Conservation (phyloP, 2,797 vertebrate species). For the Acanthiza pusilla region DNA sequence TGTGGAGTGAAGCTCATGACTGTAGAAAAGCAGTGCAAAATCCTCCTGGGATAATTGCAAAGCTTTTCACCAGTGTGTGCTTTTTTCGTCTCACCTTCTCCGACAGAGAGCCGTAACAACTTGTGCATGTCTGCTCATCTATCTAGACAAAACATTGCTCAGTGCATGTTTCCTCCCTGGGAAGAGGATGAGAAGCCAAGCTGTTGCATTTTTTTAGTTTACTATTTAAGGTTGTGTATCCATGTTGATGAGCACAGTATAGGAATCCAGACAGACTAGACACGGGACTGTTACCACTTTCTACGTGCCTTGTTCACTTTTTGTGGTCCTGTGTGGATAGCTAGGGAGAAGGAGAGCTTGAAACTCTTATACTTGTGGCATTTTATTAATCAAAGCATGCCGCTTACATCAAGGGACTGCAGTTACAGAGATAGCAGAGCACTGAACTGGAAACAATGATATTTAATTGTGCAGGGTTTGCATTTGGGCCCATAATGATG, state of each 20-base stretch:
- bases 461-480: background rate
- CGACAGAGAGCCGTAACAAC: background rate
- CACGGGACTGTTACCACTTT: background rate
- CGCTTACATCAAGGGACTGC: background rate
- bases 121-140: conserved; percentile 7
- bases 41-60: background rate
- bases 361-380: background rate
- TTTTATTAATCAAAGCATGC: background rate
- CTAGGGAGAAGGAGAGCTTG: background rate
- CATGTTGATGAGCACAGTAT: background rate
- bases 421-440: background rate
- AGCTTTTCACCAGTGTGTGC: background rate
- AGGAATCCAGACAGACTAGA: background rate
- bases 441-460: background rate
- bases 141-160: conserved; percentile 43
- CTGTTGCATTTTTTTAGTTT: background rate
- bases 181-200: conserved; percentile 34
- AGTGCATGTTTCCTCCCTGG: background rate
- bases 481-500: background rate
- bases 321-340: background rate
- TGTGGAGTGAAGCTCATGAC: background rate
- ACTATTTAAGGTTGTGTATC: background rate
- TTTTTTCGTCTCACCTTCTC: background rate
- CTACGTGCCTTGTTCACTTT: background rate
- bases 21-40: background rate